Evolutionary conservation across 2,797 vertebrate species (phyloP).

Genomic region (Oophaga sylvatica): DNA sequence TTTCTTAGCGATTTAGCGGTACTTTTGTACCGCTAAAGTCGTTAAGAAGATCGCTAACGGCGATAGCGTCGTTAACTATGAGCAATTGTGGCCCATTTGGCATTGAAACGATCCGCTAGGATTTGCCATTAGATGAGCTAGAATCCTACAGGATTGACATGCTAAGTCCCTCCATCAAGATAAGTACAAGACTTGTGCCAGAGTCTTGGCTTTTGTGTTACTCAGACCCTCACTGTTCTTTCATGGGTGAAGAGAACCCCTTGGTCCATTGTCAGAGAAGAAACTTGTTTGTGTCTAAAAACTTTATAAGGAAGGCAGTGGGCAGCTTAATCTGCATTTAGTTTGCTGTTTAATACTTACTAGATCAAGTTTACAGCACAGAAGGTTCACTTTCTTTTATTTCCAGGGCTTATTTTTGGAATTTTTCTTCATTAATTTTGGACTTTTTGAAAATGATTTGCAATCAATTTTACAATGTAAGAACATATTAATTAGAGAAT

Average conservation of each 20-base stretch:
- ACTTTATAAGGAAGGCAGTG: slow-evolving; percentile 35
- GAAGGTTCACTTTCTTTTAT: not conserved
- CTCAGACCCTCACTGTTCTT: slow-evolving; percentile 53
- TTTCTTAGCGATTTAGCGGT: too few relatives aligned
- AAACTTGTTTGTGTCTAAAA: slow-evolving; percentile 48
- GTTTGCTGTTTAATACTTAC: not conserved
- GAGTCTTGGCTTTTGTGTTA: slow-evolving; percentile 56
- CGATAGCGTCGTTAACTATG: too few relatives aligned
- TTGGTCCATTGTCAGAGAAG: slow-evolving; percentile 36
- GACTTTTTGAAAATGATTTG: not conserved
- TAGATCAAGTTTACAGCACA: not conserved
- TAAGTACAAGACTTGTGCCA: slow-evolving; percentile 54
- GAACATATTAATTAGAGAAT: not conserved
- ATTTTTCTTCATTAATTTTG: not conserved
- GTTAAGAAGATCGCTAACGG: too few relatives aligned
- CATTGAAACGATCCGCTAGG: too few relatives aligned
- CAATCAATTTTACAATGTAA: not conserved
- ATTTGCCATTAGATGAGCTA: too few relatives aligned
- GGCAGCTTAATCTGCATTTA: slow-evolving; percentile 26
- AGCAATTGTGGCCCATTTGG: too few relatives aligned
- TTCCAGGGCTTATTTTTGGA: not conserved
- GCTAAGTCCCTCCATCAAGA: slow-evolving; percentile 57
- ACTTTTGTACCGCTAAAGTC: too few relatives aligned
- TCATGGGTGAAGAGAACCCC: slow-evolving; percentile 43
- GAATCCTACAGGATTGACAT: too few relatives aligned